Base-by-base conservation (phyloP, 2,888 invertebrate genomes). In the Morpho achilles region DNA sequence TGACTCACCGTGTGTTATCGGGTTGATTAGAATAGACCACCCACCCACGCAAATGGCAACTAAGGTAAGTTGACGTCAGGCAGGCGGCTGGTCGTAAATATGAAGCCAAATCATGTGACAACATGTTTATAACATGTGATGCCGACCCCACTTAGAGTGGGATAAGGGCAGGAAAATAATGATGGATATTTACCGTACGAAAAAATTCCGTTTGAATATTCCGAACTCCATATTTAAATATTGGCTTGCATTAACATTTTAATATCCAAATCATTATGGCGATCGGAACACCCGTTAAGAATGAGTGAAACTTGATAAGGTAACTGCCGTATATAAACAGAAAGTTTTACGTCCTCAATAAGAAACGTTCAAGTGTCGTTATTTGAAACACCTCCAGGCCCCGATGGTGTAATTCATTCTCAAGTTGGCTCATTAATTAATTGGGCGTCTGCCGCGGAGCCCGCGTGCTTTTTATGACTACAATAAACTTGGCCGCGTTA, bases 391-490 rank as follows among this genome's bases (percentile, higher is more conserved):
- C 79, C 80, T 81, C 71, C 66, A 66, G 68, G 73, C 76, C 77
- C 71, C 77, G 67, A 75, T 74, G 76, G 79, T 69, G 79, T 79
- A 82, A 84, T 84, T 84, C 76, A 80, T 82, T 83, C 81, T 77
- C 70, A 76, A 84, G 78, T 80, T 78, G 76, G 78, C 79, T 84
- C 83, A 82, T 87, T 87, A 84, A 84, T 86, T 85, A 85, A 87
- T 87, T 82, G 84, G 75, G 76, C 80, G 75, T 76, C 77, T 76
- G 74, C 78, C 71, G 67, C 73, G 76, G 76, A 71, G 78, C 74
- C 80, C 77, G 77, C 72, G 77, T 82, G 85, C 77, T 82, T 82
- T 86, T 86, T 83, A 87, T 73, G 84, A 81, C 70, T 66, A 71
- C 75, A 69, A 76, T 85, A 85, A 85, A 84, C 70, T 78, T 74